Evolutionary conservation across 2,888 invertebrate genomes (phyloP).

Genomic region (Chironomus tentans): DNA sequence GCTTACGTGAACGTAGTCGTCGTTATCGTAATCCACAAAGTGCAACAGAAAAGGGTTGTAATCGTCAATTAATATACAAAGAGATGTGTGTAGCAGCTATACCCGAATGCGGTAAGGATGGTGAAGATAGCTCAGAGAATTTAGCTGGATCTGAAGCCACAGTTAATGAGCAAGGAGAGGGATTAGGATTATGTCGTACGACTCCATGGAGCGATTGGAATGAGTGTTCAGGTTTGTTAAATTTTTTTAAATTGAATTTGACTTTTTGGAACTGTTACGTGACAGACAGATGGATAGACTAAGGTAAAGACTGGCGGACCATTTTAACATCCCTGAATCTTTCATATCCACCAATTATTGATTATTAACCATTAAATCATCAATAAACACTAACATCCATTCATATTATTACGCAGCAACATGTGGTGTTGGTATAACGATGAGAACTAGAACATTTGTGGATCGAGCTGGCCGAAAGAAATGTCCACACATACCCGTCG

Average conservation of each 20-base stretch:
- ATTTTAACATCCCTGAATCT: too few species aligned
- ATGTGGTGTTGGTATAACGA: constrained; percentile 70
- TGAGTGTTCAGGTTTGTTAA: constrained; percentile 1
- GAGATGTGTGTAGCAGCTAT: constrained; percentile 80
- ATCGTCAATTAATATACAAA: constrained; percentile 69
- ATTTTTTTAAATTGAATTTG: too few species aligned
- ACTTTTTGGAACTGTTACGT: too few species aligned
- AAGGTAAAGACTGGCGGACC: too few species aligned
- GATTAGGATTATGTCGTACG: constrained; percentile 39
- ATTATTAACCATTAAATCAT: too few species aligned
- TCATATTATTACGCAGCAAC: constrained; percentile 46
- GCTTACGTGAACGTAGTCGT: constrained; percentile 68
- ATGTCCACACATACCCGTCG: constrained; percentile 63
- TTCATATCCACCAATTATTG: too few species aligned
- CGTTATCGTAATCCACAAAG: constrained; percentile 59
- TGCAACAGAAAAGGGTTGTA: constrained; percentile 60
- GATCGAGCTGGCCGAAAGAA: constrained; percentile 70
- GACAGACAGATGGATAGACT: too few species aligned
- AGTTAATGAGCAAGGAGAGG: constrained; percentile 39
- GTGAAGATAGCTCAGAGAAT: constrained; percentile 39
- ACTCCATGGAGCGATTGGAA: constrained; percentile 36
- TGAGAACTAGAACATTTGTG: constrained; percentile 63
- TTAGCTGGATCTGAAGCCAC: constrained; percentile 36
- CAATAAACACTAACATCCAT: too few species aligned
- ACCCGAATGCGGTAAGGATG: constrained; percentile 51